Evolutionary conservation across 2,888 invertebrate species (phyloP), one percentile per base, ranked within the genome.

Genomic region (Ophion ventricosus): DNA sequence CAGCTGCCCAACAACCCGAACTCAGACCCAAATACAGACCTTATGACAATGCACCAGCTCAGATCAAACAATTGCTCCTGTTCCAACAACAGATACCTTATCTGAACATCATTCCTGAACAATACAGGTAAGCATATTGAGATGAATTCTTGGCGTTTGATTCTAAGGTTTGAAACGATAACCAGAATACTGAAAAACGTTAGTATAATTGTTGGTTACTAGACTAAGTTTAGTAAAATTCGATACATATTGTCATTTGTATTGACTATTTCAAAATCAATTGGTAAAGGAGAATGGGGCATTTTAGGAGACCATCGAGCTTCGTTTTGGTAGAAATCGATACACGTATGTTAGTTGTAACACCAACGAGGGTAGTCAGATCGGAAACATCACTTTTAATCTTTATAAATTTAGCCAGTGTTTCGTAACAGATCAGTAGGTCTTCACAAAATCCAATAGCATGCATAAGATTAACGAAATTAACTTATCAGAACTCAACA

Each of bases 21-120:
- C 56, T 56, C 1, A 56, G 10, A 35, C 87, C 88, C 0, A 88
- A 88, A 82, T 91, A 91, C 85, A 89, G 87, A 43, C 86, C 91
- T n/a, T 90, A 89, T 59, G 87, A 89, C 11, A 91, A 90, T 63
- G 91, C 92, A 8, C 92, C 93, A 0, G 83, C 90, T 3, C 89
- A 90, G 49, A 92, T 93, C 56, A 91, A 91, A 40, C 90, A 93
- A 75, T 74, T 93, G 49, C 88, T 93, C 11, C 90, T 91, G 43
- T 92, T 89, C 75, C 93, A 93, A 80, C 89, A 90, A 20, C 91
- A 92, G 79, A 91, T 93, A 81, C 93, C 93, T n/a, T 93, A 92
- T 84, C 69, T 91, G 61, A 92, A 92, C 85, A 89, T 90, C 77
- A 92, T 93, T 59, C 93, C 92, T 11, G 91, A 91, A 83, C 92